phyloP scores from a whole-genome alignment of 2,113 vertebrate genomes.

The Microtus montanus region DNA sequence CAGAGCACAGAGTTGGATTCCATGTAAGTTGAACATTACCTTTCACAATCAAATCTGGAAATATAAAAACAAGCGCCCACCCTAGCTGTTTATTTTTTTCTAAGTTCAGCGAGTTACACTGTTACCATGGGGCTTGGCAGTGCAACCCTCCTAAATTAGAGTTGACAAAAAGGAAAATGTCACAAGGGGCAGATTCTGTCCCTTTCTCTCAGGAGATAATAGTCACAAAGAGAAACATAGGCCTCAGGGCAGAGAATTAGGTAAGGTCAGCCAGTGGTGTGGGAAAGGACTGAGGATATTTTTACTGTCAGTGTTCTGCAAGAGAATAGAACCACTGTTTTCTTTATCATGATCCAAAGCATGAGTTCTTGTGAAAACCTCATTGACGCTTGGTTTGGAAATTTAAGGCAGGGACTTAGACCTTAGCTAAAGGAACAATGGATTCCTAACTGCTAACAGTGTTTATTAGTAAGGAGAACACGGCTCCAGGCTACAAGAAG shows the following conservation, averaged over 20 bases:
- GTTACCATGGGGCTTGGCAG: neutral
- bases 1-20: neutral
- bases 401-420: conserved; percentile 1
- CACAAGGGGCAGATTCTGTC: neutral
- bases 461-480: neutral
- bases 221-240: neutral
- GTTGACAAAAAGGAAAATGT: neutral
- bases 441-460: conserved; percentile 1
- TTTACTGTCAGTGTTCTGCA: neutral
- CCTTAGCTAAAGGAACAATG: neutral
- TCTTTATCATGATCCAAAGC: neutral
- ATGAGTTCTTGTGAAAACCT: neutral
- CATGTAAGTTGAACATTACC: neutral
- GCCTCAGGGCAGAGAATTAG: neutral
- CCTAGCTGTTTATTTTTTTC: neutral
- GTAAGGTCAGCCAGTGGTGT: neutral
- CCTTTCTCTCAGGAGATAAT: neutral
- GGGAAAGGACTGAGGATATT: neutral
- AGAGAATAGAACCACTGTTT: neutral
- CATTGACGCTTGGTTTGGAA: neutral
- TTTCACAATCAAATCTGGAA: conserved; percentile 7
- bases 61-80: neutral
- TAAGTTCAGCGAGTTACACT: neutral
- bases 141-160: neutral
- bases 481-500: neutral